phyloP scores from a whole-genome alignment of 2,113 vertebrate species.

The Rhinogobius similis region DNA sequence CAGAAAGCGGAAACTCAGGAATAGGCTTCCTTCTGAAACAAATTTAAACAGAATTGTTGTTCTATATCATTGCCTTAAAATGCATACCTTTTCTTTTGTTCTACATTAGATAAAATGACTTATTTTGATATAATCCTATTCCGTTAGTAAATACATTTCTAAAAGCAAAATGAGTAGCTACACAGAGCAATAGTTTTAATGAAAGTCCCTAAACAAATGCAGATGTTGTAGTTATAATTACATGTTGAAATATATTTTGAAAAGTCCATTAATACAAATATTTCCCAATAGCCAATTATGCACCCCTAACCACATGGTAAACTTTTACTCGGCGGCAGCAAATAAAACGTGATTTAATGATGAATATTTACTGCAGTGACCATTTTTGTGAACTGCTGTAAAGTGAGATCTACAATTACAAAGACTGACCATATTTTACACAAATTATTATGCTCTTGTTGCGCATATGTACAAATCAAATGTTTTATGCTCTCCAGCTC shows the following conservation, averaged over 20 bases:
- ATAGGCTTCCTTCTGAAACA: background rate
- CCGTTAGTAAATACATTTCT: no score
- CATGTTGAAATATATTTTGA: no score
- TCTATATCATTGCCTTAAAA: background rate
- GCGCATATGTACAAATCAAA: conserved; percentile 5
- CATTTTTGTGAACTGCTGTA: background rate
- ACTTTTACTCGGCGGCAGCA: background rate
- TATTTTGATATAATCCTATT: background rate
- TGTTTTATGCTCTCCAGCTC: background rate
- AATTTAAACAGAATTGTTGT: background rate
- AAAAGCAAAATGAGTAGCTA: background rate
- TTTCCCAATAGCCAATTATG: background rate
- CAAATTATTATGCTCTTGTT: background rate
- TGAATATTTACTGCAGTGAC: background rate
- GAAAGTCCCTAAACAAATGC: background rate
- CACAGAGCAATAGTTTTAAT: background rate
- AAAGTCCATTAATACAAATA: background rate
- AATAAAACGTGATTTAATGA: conserved; percentile 11
- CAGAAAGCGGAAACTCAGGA: no score
- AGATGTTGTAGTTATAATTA: background rate
- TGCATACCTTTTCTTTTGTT: background rate
- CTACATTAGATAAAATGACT: background rate
- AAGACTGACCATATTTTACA: background rate
- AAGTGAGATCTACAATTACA: conserved; percentile 3
- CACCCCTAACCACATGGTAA: background rate